Conservation (phyloP, 2,797 vertebrate species). For the Eurystomus glaucurus region DNA sequence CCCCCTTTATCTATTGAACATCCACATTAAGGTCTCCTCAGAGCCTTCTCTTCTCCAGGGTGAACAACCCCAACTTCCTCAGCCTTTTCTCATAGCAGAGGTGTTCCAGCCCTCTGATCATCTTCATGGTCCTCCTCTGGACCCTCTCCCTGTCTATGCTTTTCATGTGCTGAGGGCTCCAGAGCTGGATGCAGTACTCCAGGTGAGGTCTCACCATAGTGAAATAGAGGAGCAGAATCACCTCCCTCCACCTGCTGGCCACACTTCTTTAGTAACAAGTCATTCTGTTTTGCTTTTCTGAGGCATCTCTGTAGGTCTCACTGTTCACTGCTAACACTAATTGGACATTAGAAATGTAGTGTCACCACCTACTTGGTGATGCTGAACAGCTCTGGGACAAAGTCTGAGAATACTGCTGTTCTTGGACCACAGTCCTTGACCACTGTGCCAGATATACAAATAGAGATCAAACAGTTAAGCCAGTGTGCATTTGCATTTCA, state of each 20-base stretch:
- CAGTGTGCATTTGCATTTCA: not conserved
- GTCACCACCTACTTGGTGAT: not conserved
- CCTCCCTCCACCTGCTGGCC: rapidly evolving
- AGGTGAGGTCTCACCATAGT: not conserved
- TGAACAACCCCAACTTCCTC: not conserved
- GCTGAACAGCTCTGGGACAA: not conserved
- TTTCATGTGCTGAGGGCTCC: not conserved
- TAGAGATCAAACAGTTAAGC: not conserved
- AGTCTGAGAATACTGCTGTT: not conserved
- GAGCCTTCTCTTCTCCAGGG: not conserved
- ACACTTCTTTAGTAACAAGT: not conserved
- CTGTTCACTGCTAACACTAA: not conserved
- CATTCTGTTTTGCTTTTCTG: not conserved
- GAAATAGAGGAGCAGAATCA: not conserved
- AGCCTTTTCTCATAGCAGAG: not conserved
- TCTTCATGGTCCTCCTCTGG: not conserved
- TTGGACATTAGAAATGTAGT: not conserved
- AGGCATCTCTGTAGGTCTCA: not conserved
- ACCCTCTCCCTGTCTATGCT: not conserved
- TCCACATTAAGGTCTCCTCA: not conserved
- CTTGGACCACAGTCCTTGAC: not conserved
- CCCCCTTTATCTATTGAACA: not conserved
- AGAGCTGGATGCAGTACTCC: not conserved
- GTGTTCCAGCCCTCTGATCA: not conserved
- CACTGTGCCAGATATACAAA: not conserved